Conservation (phyloP, 2,888 invertebrate species). For the Drosophila meridionalis region DNA sequence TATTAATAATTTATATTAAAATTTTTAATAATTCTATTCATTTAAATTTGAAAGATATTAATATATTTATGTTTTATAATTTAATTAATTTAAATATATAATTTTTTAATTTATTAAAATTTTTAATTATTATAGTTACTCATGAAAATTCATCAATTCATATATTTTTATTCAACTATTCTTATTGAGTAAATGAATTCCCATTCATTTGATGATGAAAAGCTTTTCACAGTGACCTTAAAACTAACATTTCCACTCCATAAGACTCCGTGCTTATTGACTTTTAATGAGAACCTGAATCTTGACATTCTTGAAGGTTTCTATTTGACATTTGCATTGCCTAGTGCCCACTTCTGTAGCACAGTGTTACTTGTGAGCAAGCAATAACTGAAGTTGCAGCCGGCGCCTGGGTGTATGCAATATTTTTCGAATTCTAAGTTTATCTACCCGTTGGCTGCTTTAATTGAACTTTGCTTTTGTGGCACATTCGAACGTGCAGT, state of each 20-base stretch:
- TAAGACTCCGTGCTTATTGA: background rate
- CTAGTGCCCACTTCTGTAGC: slow-evolving; percentile 10
- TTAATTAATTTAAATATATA: no score
- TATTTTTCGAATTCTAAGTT: slow-evolving; percentile 40
- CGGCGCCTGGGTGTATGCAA: slow-evolving; percentile 31
- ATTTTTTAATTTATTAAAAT: no score
- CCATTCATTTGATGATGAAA: background rate
- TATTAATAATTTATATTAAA: no score
- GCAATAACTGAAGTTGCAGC: slow-evolving; percentile 20
- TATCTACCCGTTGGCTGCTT: slow-evolving; percentile 30
- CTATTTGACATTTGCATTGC: background rate
- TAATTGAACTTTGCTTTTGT: slow-evolving; percentile 59
- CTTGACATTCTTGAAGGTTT: no score
- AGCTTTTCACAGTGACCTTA: background rate
- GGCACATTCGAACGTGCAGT: slow-evolving; percentile 12
- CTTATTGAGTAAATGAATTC: background rate
- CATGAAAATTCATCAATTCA: no score
- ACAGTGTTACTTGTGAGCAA: slow-evolving; percentile 28
- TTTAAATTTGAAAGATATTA: no score
- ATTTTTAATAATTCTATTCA: no score
- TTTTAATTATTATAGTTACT: no score
- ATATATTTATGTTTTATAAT: no score
- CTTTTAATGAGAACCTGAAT: background rate
- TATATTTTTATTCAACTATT: no score
- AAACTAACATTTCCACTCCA: no score